Conservation (phyloP, 2,113 vertebrate species). For the Motacilla tschutschensis region DNA sequence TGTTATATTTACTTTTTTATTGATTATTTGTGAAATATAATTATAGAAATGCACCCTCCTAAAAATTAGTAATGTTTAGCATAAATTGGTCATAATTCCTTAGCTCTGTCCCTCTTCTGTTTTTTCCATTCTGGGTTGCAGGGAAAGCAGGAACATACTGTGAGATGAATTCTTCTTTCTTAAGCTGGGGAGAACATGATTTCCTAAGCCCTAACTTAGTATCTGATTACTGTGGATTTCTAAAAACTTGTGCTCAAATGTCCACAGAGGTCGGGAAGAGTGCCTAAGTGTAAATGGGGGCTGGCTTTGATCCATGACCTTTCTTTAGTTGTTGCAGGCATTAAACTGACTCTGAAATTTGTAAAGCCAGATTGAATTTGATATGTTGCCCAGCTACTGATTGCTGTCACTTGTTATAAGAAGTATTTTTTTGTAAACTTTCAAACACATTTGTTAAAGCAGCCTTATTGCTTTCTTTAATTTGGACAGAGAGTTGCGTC, state of each 20-base stretch:
- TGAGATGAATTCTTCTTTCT: neutral
- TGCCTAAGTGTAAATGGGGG: neutral
- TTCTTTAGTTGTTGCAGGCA: neutral
- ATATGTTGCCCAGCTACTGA: neutral
- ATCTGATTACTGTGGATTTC: neutral
- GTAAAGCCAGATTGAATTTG: neutral
- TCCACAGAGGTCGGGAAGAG: neutral
- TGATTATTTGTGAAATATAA: neutral
- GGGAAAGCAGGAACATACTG: neutral
- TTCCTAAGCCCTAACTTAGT: conserved; percentile 11
- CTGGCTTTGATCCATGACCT: neutral
- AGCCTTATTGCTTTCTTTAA: neutral
- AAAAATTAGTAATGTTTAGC: neutral
- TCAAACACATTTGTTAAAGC: neutral
- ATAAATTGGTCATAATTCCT: neutral
- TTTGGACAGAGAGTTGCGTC: conserved; percentile 83
- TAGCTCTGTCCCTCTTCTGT: neutral
- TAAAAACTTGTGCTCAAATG: neutral
- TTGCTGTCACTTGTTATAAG: neutral
- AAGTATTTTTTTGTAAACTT: neutral
- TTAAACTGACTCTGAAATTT: neutral
- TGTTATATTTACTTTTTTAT: conserved; percentile 13
- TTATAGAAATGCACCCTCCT: neutral
- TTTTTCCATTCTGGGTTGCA: conserved; percentile 12
- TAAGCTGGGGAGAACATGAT: conserved; percentile 4